Conservation (phyloP, 2,113 vertebrate genomes). For the Macrotus californicus region DNA sequence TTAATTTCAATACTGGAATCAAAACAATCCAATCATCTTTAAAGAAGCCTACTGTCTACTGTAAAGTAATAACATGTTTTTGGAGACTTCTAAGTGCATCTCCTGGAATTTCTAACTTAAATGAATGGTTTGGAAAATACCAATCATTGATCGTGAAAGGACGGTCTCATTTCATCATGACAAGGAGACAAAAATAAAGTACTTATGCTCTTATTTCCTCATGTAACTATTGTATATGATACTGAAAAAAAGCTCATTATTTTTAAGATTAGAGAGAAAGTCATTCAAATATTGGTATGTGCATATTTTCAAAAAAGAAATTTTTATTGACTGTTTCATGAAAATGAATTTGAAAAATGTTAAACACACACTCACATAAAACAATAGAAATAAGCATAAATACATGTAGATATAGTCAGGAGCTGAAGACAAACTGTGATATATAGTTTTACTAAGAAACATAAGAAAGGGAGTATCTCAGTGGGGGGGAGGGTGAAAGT, state of each 20-base stretch:
- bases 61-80: constrained; percentile 64
- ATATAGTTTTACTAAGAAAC: neutral
- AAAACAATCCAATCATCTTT: constrained; percentile 58
- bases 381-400: neutral
- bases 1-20: constrained; percentile 56
- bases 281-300: neutral
- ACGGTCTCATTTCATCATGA: constrained; percentile 16
- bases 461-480: neutral
- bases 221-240: neutral
- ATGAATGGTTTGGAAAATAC: constrained; percentile 44
- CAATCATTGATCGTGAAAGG: constrained; percentile 21
- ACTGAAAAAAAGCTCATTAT: neutral
- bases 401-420: neutral
- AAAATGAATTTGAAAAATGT: constrained; percentile 27
- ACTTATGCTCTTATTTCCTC: neutral
- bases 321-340: neutral
- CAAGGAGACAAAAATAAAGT: constrained; percentile 25
- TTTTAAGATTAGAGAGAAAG: constrained; percentile 7
- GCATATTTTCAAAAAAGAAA: neutral
- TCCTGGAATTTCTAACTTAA: constrained; percentile 60
- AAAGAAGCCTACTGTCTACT: constrained; percentile 55
- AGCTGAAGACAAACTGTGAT: neutral
- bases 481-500: neutral
- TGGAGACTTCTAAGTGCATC: constrained; percentile 48
- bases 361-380: neutral